Evolutionary conservation across 2,113 vertebrate species (phyloP), one percentile per base, ranked within the genome.

Genomic region (Cisticola juncidis): DNA sequence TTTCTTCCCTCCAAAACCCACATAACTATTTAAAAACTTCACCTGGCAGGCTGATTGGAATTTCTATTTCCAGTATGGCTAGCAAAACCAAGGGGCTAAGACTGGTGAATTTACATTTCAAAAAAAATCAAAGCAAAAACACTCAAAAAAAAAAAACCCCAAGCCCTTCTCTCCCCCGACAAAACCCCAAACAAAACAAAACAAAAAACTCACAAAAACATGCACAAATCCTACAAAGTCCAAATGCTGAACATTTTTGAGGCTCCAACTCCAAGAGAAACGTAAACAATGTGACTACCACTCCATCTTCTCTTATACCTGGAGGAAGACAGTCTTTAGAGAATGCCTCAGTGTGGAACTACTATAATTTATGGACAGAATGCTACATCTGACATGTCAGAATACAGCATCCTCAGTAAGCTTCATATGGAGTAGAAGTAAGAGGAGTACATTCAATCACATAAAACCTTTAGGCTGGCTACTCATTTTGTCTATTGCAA

Each of bases 141-240:
- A 28, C 12, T 53, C 26, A 9, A 48, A 35, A 56, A 19, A 48
- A 48, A 1, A 38, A 38, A 38, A 38, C 38, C 0, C 20, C 35
- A 29, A 28, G 10, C 1, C 3, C 8, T 25, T 40, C 29, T 23
- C 20, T 23, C 11, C 1, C 14, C 15, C 45, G 13, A 42, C 4
- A 42, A 81, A 57, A 53, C 9, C 14, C 6, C 16, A 51, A 65
- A 17, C 7, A 26, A 53, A 74, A 35, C 15, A 36, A 44, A 29
- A 42, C 42, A 4, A 33, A 45, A 8, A 40, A 54, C 5, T 38
- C 36, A 65, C 8, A 51, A 81, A 65, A 90, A 69, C 42, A 28
- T 18, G 25, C 19, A 38, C 15, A 72, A 84, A 82, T 74, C 7
- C 31, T 66, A 36, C 11, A 10, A 92, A 88, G 16, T 44, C 53